phyloP scores from a whole-genome alignment of 2,113 vertebrate species.

The Hemibagrus wyckioides region DNA sequence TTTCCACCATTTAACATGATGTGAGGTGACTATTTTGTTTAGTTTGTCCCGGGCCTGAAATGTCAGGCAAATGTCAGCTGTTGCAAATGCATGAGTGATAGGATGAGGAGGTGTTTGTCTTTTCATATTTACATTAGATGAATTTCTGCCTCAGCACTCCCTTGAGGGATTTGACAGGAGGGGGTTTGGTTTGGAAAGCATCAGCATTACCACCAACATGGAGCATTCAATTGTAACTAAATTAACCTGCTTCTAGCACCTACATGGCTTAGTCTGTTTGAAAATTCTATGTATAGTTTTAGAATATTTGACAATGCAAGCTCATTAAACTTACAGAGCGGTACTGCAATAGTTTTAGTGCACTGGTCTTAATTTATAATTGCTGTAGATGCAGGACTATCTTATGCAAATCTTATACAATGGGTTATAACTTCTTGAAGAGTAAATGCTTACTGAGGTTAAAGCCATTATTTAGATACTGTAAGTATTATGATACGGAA shows the following conservation, averaged over 20 bases:
- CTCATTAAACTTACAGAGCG: constrained; percentile 60
- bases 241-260: constrained; percentile 59
- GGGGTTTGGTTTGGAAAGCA: constrained; percentile 47
- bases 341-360: constrained; percentile 42
- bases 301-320: constrained; percentile 65
- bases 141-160: constrained; percentile 38
- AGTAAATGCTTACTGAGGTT: constrained; percentile 16
- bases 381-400: constrained; percentile 46
- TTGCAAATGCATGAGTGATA: constrained; percentile 59
- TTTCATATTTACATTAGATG: constrained; percentile 60
- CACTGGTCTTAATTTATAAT: not conserved
- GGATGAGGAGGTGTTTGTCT: constrained; percentile 56
- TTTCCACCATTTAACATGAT: constrained; percentile 49
- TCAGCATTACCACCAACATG: constrained; percentile 54
- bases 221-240: constrained; percentile 60
- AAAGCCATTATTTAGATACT: not conserved
- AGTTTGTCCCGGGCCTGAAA: constrained; percentile 49
- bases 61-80: constrained; percentile 63
- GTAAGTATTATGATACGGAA: not conserved
- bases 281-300: constrained; percentile 63
- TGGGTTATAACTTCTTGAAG: not conserved
- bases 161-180: not conserved
- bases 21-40: constrained; percentile 47
- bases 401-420: constrained; percentile 37
- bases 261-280: constrained; percentile 61